Base-by-base conservation (phyloP, 2,888 invertebrate genomes). In the Miltochrista miniata region DNA sequence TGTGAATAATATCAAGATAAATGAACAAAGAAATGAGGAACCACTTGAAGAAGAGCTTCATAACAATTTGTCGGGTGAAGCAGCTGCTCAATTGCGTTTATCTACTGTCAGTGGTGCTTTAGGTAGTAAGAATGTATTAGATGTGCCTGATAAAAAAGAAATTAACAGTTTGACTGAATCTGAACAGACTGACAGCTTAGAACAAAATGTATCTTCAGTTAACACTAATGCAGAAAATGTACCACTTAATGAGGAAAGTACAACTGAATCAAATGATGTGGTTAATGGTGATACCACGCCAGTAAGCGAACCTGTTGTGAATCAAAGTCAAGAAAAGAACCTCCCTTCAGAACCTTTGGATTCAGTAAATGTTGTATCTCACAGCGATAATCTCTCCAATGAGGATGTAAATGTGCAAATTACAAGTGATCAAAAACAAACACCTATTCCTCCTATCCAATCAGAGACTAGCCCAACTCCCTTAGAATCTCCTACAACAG, bases 101-200 rank as follows among this genome's bases (percentile, higher is more conserved):
- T 48, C 68, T 45, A 59, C 57, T 49, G 37, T 59, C 45, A 74
- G 59, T 61, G 65, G 61, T 50, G 71, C 64, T 33, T 46, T 54
- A 46, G 59, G 51, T 31, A 61, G 42, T 50, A 59, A 67, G 15
- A 45, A 60, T 38, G 11, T 43, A 41, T 46, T 64, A 53, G 57
- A 79, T 64, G 69, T 77, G 51, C 70, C 77, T 65, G 72, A 77
- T 13, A 72, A 72, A 54, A 45, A 68, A 55, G 64, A 77, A 50
- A 63, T 60, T 49, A 66, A 70, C 48, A 57, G 62, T 45, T 39
- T 65, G 49, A 50, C 48, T 44, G 68, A 76, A 53, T 51, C 72
- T 39, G 70, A 73, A 47, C 51, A 60, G 40, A 54, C 45, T 60
- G 72, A 74, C 35, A 70, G 37, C 43, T 60, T 59, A 55, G 83